These are phyloP conservation scores for Eptatretus burgeri DNA, from an alignment of 2,113 vertebrate species.

Conservation along the genomic window DNA sequence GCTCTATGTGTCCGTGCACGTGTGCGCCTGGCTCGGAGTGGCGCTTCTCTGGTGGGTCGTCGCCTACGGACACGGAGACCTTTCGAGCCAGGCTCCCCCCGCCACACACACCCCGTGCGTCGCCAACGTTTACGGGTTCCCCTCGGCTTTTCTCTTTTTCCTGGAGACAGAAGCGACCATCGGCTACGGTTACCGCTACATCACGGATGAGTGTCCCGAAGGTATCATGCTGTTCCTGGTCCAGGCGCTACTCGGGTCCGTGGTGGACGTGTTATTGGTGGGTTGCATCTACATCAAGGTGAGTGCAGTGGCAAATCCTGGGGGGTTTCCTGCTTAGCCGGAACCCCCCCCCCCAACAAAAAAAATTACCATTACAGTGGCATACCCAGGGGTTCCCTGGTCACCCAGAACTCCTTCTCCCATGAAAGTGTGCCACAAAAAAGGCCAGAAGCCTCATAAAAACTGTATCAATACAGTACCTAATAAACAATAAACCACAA, in stretches of 20 bases:
- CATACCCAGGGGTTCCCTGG: too few species aligned
- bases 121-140: slow-evolving; percentile 2
- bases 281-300: slow-evolving; percentile 6
- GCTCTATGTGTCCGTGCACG: not conserved
- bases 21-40: not conserved
- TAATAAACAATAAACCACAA: too few species aligned
- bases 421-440: too few species aligned
- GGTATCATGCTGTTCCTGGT: not conserved
- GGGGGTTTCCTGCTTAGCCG: too few species aligned
- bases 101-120: not conserved
- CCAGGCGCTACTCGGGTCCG: not conserved
- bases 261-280: not conserved
- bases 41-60: not conserved
- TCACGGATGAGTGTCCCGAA: not conserved
- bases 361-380: too few species aligned
- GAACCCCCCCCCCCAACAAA: too few species aligned
- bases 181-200: slow-evolving; percentile 5
- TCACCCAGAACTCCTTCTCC: too few species aligned
- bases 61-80: slow-evolving; percentile 1
- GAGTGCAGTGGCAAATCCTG: too few species aligned
- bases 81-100: not conserved
- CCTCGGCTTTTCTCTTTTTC: slow-evolving; percentile 1
- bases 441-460: too few species aligned
- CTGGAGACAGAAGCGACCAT: slow-evolving; percentile 1
- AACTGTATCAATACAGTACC: too few species aligned